Percentiles rank a stretch among this genome's conserved stretches.
Evolutionary conservation across 2,797 vertebrate genomes (phyloP).

Genomic region (Acanthis flammea): DNA sequence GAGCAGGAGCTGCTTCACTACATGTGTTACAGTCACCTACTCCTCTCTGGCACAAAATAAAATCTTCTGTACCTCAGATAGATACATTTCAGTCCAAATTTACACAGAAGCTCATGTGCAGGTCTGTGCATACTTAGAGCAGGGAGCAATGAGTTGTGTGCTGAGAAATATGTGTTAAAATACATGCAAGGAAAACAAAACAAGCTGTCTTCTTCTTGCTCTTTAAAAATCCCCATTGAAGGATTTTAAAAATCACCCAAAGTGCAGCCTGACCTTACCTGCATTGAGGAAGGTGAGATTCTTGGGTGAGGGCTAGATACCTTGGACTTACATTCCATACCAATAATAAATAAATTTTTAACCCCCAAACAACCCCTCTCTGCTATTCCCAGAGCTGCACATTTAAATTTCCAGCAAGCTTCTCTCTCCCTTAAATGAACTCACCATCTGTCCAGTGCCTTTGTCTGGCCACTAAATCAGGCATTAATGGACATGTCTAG

Average conservation of each 20-base stretch:
- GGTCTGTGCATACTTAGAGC: background rate
- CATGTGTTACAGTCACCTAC: accelerated
- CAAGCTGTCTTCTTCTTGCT: background rate
- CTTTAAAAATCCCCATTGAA: background rate
- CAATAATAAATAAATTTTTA: background rate
- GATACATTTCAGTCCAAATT: background rate
- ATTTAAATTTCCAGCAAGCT: background rate
- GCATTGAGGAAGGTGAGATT: background rate
- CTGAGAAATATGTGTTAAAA: background rate
- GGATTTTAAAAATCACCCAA: background rate
- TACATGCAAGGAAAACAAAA: background rate
- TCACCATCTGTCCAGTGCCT: background rate
- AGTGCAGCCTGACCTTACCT: background rate
- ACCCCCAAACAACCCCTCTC: accelerated
- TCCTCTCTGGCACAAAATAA: background rate
- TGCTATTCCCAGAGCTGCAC: background rate
- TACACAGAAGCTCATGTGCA: background rate
- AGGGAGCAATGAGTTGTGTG: background rate
- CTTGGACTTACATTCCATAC: background rate
- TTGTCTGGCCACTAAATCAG: constrained; percentile 1
- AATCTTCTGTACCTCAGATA: background rate
- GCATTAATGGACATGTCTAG: background rate
- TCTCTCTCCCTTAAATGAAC: background rate
- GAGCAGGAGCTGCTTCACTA: background rate
- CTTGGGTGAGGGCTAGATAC: background rate